Percentiles rank a stretch among this genome's conserved stretches.
These are phyloP conservation scores for Ornithoptera alexandrae DNA, from an alignment of 2,888 invertebrate genomes.

Conservation along the genomic window DNA sequence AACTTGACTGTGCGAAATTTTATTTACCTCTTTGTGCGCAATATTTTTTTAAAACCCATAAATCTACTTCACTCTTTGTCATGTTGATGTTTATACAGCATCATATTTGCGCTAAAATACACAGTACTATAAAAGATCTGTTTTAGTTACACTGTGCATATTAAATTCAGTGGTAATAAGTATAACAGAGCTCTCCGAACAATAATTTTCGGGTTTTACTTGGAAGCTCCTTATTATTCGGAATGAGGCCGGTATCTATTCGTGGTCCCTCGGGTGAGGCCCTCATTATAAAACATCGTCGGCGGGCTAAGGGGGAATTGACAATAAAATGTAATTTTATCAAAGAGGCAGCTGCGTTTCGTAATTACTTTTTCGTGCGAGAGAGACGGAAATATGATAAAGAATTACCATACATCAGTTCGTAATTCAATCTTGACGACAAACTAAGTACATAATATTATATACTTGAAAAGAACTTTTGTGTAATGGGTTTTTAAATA, in stretches of 20 bases:
- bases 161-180: background rate
- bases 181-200: conserved; percentile 3
- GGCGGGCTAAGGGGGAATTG: conserved; percentile 16
- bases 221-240: conserved; percentile 18
- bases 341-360: conserved; percentile 20
- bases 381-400: background rate
- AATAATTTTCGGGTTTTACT: conserved; percentile 21
- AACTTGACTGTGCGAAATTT: too few species aligned
- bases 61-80: too few species aligned
- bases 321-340: conserved; percentile 25
- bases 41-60: too few species aligned
- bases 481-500: too few species aligned
- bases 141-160: too few species aligned
- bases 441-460: background rate
- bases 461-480: too few species aligned
- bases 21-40: too few species aligned
- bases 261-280: conserved; percentile 13
- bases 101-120: too few species aligned
- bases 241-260: conserved; percentile 1
- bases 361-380: conserved; percentile 17
- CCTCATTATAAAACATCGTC: conserved; percentile 24
- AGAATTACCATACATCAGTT: background rate
- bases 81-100: too few species aligned
- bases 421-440: background rate
- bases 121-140: too few species aligned